Evolutionary conservation across 2,113 vertebrate genomes (phyloP), one percentile per base, ranked within the genome.

Genomic region (Rhynchopsitta pachyrhyncha): DNA sequence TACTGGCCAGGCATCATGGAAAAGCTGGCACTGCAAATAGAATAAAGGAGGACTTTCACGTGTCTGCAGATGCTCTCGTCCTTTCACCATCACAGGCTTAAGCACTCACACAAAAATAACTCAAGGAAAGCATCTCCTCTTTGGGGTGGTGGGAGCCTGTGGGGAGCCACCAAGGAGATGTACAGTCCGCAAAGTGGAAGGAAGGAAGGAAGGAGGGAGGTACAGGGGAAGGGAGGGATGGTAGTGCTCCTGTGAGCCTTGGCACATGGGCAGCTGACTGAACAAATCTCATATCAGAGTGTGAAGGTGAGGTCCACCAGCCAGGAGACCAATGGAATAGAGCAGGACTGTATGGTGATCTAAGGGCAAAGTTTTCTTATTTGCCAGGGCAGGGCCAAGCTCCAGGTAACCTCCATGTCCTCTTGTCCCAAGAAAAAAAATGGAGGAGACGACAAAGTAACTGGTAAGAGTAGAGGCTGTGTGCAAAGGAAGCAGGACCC

Each of bases 11-110:
- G 90, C 73, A 78, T 78, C 90, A 70, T 20, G 82, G 95, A 62
- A 92, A 91, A 95, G 93, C 83, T 90, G 95, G 74, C 87, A 29
- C 92, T 96, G 95, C 92, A 90, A 96, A 95, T 68, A 93, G 86
- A 96, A 96, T 31, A 96, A 96, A 94, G 76, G 49, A 94, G 90
- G 90, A 55, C 88, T 96, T 96, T 97, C 82, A 97, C 0, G 5
- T 1, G 8, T 41, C 84, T 91, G 94, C 60, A 53, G 59, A 29
- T 33, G 60, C 81, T 67, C 83, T 67, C 69, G 27, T 90, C 69
- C 69, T 91, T 64, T 42, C 75, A 74, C 57, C 66, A 50, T 7
- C 70, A 76, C 82, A 82, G 93, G 44, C 68, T 95, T 83, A 70
- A 94, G 64, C 71, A 87, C 57, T 88, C 93, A 82, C 83, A 93